Base-by-base conservation (phyloP, 2,888 invertebrate species). In the Dexiosoma caninum region DNA sequence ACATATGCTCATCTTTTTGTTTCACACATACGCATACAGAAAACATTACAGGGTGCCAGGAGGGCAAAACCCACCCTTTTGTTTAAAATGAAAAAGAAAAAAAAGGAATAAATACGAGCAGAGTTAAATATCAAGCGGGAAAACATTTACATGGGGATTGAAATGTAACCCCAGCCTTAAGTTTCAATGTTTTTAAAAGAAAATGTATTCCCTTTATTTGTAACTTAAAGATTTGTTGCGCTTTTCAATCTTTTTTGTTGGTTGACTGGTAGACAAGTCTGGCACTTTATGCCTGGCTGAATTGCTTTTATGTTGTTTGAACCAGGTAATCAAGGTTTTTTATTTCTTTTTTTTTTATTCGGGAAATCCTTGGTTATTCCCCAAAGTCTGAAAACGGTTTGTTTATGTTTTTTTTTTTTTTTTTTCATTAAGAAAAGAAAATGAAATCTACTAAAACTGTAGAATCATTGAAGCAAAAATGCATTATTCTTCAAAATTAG, bases 391-490 rank as follows among this genome's bases (percentile, higher is more conserved):
- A 10, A 9, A 8, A 8, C 19, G 12, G 27, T 51, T 42, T 30
- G 55, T n/a, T n/a, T n/a, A n/a, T n/a, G n/a, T n/a, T n/a, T n/a
- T n/a, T n/a, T n/a, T n/a, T n/a, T n/a, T n/a, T n/a, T n/a, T n/a
- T n/a, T n/a, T n/a, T n/a, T 30, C 53, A 40, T 66, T 66, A 46
- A 1, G 21, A 42, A 75, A 69, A n/a, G n/a, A 67, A 64, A 59
- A 74, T 53, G 4, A 51, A 75, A 59, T 46, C 53, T 57, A n/a
- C 1, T 19, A 76, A 53, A 66, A 53, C 32, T 32, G 60, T 35
- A 44, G 32, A 71, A 46, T 76, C 71, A 72, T 53, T 83, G 81
- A 79, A 78, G 83, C 84, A 85, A 84, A 60, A 59, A 82, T 74
- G 49, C 57, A 55, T 66, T 37, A 76, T 71, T 67, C 67, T 67